Percentiles rank a stretch among this genome's conserved stretches.
Conservation (phyloP, 2,113 vertebrate genomes). For the Chaenogobius annularis region DNA sequence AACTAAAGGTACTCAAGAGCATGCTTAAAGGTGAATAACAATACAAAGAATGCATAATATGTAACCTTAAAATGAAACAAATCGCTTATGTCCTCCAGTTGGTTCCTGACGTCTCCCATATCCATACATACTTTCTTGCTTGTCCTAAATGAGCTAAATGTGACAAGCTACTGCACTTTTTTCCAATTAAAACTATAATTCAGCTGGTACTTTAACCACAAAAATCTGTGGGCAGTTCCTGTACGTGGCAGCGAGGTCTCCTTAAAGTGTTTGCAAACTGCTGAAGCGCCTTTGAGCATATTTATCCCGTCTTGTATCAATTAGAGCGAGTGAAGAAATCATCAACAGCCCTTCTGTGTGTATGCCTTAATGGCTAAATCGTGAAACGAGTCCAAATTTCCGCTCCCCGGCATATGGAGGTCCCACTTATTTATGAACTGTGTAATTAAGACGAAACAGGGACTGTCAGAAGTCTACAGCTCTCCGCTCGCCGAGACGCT, state of each 20-base stretch:
- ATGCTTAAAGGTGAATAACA: too few species aligned
- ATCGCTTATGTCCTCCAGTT: too few species aligned
- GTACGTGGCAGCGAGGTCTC: neutral
- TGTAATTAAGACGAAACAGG: slow-evolving; percentile 64
- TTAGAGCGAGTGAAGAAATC: slow-evolving; percentile 34
- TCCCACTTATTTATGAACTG: slow-evolving; percentile 58
- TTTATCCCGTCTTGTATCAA: slow-evolving; percentile 25
- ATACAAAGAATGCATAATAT: too few species aligned
- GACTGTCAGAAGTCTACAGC: slow-evolving; percentile 36
- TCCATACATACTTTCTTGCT: too few species aligned
- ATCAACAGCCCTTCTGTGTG: slow-evolving; percentile 18
- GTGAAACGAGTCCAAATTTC: slow-evolving; percentile 26
- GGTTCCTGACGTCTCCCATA: too few species aligned
- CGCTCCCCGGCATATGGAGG: slow-evolving; percentile 35
- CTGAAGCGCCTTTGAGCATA: slow-evolving; percentile 8
- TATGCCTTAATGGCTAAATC: slow-evolving; percentile 17
- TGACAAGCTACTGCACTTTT: neutral
- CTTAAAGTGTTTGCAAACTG: slow-evolving; percentile 13
- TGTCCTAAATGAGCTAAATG: too few species aligned
- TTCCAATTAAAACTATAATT: neutral
- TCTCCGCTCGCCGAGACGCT: slow-evolving; percentile 29
- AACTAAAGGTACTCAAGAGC: too few species aligned
- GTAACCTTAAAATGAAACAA: too few species aligned
- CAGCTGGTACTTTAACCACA: neutral
- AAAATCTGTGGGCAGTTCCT: neutral